Conservation (phyloP, 1,140 invertebrate genomes). For the Hormaphis cornu region DNA sequence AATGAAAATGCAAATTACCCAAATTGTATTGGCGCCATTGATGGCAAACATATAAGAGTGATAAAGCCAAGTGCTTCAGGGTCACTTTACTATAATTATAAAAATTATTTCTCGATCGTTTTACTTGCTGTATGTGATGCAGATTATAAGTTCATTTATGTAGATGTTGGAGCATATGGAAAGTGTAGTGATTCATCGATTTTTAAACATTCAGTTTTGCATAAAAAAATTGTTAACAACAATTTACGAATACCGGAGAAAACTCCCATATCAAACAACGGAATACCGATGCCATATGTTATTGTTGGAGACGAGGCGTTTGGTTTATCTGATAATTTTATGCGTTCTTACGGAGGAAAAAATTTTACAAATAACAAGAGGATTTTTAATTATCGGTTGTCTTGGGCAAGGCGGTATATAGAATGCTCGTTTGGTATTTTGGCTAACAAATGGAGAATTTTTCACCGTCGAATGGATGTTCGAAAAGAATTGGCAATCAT, state of each 20-base stretch:
- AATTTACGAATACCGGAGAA: neutral
- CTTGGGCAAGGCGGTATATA: slow-evolving; percentile 38
- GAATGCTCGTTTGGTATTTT: slow-evolving; percentile 45
- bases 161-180: slow-evolving; percentile 32
- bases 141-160: slow-evolving; percentile 25
- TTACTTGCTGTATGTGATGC: slow-evolving; percentile 27
- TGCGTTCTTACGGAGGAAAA: slow-evolving; percentile 37
- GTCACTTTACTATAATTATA: slow-evolving; percentile 35
- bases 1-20: slow-evolving; percentile 3
- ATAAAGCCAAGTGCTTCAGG: slow-evolving; percentile 30
- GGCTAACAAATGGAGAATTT: slow-evolving; percentile 35
- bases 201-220: neutral
- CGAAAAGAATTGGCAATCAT: slow-evolving; percentile 33
- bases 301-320: slow-evolving; percentile 44
- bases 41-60: slow-evolving; percentile 23
- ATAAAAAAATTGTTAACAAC: neutral
- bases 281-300: slow-evolving; percentile 28
- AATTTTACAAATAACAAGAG: slow-evolving; percentile 35
- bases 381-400: slow-evolving; percentile 42
- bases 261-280: slow-evolving; percentile 32
- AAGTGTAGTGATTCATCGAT: slow-evolving; percentile 29
- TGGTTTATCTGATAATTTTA: slow-evolving; percentile 39
- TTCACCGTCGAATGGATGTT: slow-evolving; percentile 36
- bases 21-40: slow-evolving; percentile 16
- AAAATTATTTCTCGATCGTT: slow-evolving; percentile 31